These are phyloP conservation scores for Callosobruchus maculatus DNA, from an alignment of 2,888 invertebrate species.

Conservation along the genomic window DNA sequence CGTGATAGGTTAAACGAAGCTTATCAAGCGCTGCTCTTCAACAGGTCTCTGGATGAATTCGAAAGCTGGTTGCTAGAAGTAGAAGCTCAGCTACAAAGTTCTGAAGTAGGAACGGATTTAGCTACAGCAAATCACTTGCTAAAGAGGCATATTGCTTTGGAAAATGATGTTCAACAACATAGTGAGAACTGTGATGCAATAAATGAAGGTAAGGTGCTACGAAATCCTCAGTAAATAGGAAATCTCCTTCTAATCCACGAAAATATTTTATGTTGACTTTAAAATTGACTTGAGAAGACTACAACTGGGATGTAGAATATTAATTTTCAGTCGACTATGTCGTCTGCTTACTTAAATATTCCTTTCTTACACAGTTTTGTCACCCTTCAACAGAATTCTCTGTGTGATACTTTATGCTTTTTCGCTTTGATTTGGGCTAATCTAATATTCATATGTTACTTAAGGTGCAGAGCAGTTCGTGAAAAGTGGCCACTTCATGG, in stretches of 20 bases:
- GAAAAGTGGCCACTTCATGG: constrained; percentile 82
- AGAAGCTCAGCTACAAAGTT: constrained; percentile 67
- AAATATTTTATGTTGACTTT: too few species aligned
- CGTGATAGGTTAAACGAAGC: constrained; percentile 84
- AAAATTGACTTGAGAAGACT: too few species aligned
- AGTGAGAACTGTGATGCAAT: constrained; percentile 77
- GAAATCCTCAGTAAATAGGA: too few species aligned
- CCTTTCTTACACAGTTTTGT: too few species aligned
- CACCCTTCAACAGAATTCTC: too few species aligned
- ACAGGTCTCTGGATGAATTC: constrained; percentile 87
- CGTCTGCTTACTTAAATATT: too few species aligned
- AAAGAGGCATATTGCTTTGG: constrained; percentile 77
- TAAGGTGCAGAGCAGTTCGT: constrained; percentile 66
- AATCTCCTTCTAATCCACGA: too few species aligned
- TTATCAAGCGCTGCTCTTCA: constrained; percentile 84
- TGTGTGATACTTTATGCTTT: too few species aligned
- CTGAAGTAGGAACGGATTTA: constrained; percentile 84
- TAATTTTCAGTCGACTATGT: too few species aligned
- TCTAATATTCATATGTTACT: not conserved
- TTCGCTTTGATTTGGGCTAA: too few species aligned
- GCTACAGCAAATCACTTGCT: constrained; percentile 80
- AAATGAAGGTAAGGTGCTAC: constrained; percentile 65
- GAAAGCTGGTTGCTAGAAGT: constrained; percentile 90
- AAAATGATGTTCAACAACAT: constrained; percentile 81
- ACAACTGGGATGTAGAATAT: too few species aligned